Base-by-base conservation (phyloP, 2,797 vertebrate species). In the Aulostomus chinensis region DNA sequence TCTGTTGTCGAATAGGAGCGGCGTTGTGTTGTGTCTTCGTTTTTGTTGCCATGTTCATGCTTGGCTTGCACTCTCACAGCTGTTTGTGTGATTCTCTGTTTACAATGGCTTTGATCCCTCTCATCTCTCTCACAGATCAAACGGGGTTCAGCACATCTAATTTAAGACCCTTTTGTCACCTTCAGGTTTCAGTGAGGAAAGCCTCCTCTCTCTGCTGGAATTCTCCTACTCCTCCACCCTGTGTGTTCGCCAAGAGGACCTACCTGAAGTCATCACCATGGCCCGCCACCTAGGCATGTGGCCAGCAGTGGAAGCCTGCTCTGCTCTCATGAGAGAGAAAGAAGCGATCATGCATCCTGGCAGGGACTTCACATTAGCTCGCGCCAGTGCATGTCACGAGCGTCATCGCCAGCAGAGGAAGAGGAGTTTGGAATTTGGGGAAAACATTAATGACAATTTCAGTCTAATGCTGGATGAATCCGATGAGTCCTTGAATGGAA, bases 221-320 rank as follows among this genome's bases (percentile, higher is more conserved):
- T 93, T 92, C 78, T 93, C 90, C 62, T 93, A 93, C 72, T 92
- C 91, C 15, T 93, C 92, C 59, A 92, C 88, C 1, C 78, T 93
- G 35, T 83, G 87, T 7, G 84, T 93, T 30, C 87, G 79, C 58
- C 71, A 71, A 50, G 83, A 89, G 47, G 84, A 90, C 69, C 78
- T 93, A 32, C 86, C 84, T 0, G 92, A 93, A 73, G 90, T 92
- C 54, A 85, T 86, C 24, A 73, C 92, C 25, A 88, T 93, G 89
- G 92, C 92, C 22, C 90, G 90, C 11, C 92, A 93, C 78, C 75
- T 93, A 30, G 89, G 92, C 56, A 93, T 93, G 91, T 93, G 92
- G 92, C 88, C 84, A 2, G 92, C 91, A 2, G 85, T 93, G 64
- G 92, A 93, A 42, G 90, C 90, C 60, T 93, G 92, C 72, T 75